Evolutionary conservation across 2,888 invertebrate genomes (phyloP).

Genomic region (Sarcophaga rosellei): DNA sequence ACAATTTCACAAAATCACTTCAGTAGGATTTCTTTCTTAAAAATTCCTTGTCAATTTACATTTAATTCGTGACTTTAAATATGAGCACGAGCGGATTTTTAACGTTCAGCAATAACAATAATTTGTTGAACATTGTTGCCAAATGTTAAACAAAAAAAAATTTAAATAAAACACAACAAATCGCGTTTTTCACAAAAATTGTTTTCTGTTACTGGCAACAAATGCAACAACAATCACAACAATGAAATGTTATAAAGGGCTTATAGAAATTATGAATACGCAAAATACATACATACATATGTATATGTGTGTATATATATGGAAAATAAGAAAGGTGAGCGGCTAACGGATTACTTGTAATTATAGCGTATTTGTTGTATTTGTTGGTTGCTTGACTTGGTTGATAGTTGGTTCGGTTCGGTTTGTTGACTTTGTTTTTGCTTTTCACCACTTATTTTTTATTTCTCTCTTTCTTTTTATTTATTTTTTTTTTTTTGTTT

Average conservation of each 20-base stretch:
- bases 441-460: slow-evolving; percentile 18
- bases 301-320: slow-evolving; percentile 4
- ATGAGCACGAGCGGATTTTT: not conserved
- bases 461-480: not conserved
- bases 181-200: not conserved
- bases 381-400: slow-evolving; percentile 23
- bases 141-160: not conserved
- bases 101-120: not conserved
- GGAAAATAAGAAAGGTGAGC: not conserved
- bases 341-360: not conserved
- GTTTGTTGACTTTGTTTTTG: slow-evolving; percentile 53
- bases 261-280: no score
- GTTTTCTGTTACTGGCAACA: not conserved
- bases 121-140: slow-evolving; percentile 17
- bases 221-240: not conserved
- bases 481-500: not conserved
- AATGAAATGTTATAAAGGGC: not conserved
- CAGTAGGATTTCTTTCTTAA: not conserved
- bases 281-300: not conserved
- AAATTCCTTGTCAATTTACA: slow-evolving; percentile 17
- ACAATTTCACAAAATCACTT: not conserved
- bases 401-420: slow-evolving; percentile 37
- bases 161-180: not conserved
- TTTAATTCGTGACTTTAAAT: slow-evolving; percentile 11
- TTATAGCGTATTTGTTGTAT: not conserved